Base-by-base conservation (phyloP, 2,797 vertebrate genomes). In the Sebastes taczanowskii region DNA sequence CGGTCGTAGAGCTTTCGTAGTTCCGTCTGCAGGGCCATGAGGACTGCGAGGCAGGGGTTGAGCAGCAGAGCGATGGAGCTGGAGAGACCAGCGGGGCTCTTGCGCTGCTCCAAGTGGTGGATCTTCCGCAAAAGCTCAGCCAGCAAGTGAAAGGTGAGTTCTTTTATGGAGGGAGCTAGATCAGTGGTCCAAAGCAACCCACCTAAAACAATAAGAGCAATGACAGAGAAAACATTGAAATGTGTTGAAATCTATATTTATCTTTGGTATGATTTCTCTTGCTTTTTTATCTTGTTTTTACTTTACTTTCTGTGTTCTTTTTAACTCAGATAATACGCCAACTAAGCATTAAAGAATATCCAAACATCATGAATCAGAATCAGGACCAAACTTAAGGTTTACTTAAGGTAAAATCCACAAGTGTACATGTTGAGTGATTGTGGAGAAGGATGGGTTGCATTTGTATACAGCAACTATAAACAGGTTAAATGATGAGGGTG, bases 181-280 rank as follows among this genome's bases (percentile, higher is more conserved):
- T 99, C 98, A 0, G 98, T 99, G 14, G 97, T 98, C 99, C 99
- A 99, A 63, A 99, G 95, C 85, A 99, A 96, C 78, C 97, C 98
- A 49, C 98, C 99, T 99, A 86, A 68, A 85, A 66, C 49, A 62
- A 73, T 8, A 60, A 65, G 11, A 64, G 78, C 18, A 56, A 38
- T 5, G 16, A 85, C 4, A 68, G 6, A 61, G 8, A 78, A 59
- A 77, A 53, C 18, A 49, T 0, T 32, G 11, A 70, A 77, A 46
- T 8, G 2, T 66, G 23, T 79, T 25, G 6, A 64, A 53, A 69
- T 38, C 3, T 58, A 6, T 22, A 27, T 56, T 64, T 11, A 29
- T 20, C 4, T 59, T 29, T 64, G 13, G 35, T 5, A 71, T 6
- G 22, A 42, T 77, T 56, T 16, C 16, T 8, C 11, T 16, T 30